Evolutionary conservation across 2,797 vertebrate genomes (phyloP).

Genomic region (Distichodus sexfasciatus): DNA sequence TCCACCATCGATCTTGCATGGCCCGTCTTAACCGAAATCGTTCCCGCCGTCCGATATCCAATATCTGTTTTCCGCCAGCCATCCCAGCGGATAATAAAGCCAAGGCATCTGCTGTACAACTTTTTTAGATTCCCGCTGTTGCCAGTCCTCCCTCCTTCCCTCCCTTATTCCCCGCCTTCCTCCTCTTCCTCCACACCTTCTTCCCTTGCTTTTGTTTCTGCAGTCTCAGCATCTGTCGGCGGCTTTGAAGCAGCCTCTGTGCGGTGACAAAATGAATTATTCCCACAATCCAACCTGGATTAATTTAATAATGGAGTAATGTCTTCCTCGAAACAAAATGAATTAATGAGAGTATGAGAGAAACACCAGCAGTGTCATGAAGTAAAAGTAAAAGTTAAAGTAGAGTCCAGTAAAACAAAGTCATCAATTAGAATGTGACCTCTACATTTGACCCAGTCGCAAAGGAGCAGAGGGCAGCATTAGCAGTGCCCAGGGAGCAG

Average conservation of each 20-base stretch:
- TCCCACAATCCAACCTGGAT: slow-evolving; percentile 43
- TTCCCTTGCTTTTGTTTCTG: slow-evolving; percentile 39
- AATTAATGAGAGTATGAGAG: slow-evolving; percentile 18
- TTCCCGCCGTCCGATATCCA: not conserved
- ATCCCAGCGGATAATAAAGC: not conserved
- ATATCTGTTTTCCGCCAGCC: not conserved
- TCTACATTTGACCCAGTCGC: too few relatives aligned
- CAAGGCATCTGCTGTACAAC: not conserved
- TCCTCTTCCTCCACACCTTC: slow-evolving; percentile 20
- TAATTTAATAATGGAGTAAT: slow-evolving; percentile 43
- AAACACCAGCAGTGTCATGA: too few relatives aligned
- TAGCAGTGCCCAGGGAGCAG: too few relatives aligned
- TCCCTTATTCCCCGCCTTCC: slow-evolving; percentile 3
- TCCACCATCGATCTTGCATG: not conserved
- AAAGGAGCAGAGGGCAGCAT: too few relatives aligned
- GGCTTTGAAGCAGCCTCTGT: slow-evolving; percentile 47
- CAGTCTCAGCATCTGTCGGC: slow-evolving; percentile 46
- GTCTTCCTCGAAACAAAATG: slow-evolving; percentile 25
- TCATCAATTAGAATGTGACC: too few relatives aligned
- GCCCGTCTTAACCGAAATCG: not conserved
- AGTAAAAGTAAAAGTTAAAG: too few relatives aligned
- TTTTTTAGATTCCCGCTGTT: slow-evolving; percentile 7
- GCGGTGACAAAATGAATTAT: slow-evolving; percentile 52
- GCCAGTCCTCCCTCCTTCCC: not conserved
- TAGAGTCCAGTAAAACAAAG: too few relatives aligned